Base-by-base conservation (phyloP, 2,113 vertebrate species). In the Tenrec ecaudatus region DNA sequence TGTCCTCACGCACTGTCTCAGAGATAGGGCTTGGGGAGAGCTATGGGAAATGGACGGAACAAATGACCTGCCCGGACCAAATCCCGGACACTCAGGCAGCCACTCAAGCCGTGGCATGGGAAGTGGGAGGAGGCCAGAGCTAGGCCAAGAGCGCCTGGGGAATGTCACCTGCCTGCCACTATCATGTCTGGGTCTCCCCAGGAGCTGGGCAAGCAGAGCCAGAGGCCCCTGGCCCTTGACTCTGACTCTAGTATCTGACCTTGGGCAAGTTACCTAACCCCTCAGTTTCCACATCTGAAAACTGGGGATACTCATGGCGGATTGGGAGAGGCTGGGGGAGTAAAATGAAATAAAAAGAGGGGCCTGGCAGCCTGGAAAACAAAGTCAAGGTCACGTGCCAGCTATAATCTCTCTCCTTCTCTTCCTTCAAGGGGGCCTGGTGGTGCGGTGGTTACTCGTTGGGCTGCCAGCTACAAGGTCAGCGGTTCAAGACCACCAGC, bases 1-100 rank as follows among this genome's bases (percentile, higher is more conserved):
- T 1, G 17, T 75, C 73, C 38, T 69, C 66, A 36, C 0, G 0
- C 75, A 3, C 9, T 2, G 23, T n/a, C 43, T 43, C 76, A 25
- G 31, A 86, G 78, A 16, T 2, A 40, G 64, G 60, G 12, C 14
- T 3, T 22, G 14, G 10, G 33, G 69, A 14, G 1, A 64, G n/a
- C 22, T 57, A 16, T 23, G 53, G 40, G 53, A 38, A 38, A 29
- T 0, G 27, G 2, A 43, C 29, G 16, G 43, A n/a, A 17, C 3
- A 43, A 53, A 38, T 2, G 6, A 80, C n/a, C 43, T 9, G 15
- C 22, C 29, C 58, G 62, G 58, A 23, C 36, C 6, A 15, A 60
- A 16, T 60, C 68, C 77, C 38, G 31, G 64, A 23, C 11, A 12
- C 47, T 64, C 40, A 58, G 83, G 43, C 58, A 40, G 33, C 17